Evolutionary conservation across 2,113 vertebrate genomes (phyloP).

Genomic region (Anas platyrhynchos): DNA sequence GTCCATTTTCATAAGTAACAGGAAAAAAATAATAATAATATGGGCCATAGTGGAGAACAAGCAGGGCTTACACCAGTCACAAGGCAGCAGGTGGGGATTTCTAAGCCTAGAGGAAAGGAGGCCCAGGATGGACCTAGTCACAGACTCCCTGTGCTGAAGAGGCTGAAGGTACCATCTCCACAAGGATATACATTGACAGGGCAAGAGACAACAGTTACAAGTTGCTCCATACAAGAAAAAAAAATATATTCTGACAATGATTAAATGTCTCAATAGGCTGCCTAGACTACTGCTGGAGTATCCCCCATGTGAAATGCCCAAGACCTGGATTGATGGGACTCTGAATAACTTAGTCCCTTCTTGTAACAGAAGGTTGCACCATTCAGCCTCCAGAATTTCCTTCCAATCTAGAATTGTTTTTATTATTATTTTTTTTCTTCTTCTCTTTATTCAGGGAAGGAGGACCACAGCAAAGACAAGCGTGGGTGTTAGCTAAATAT

Average conservation of each 20-base stretch:
- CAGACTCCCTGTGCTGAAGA: background rate
- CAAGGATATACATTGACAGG: rapidly evolving
- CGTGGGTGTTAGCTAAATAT: background rate
- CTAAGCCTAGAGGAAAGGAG: background rate
- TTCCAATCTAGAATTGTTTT: background rate
- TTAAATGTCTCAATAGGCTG: background rate
- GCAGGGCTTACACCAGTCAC: rapidly evolving
- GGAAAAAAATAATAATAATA: background rate
- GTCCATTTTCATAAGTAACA: background rate
- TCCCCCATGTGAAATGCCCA: background rate
- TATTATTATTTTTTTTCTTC: background rate
- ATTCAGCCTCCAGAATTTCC: background rate
- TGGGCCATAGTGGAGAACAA: background rate
- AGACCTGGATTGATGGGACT: background rate
- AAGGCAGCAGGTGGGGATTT: background rate
- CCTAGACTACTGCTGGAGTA: background rate
- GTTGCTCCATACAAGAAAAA: background rate
- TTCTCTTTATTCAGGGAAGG: background rate
- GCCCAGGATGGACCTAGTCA: background rate
- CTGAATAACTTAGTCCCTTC: background rate
- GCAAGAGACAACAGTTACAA: background rate
- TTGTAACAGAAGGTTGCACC: background rate
- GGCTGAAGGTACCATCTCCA: background rate
- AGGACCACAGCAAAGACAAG: background rate
- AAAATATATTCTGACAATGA: background rate